Evolutionary conservation across 2,113 vertebrate species (phyloP), one percentile per base, ranked within the genome.

Genomic region (Mustela nigripes): DNA sequence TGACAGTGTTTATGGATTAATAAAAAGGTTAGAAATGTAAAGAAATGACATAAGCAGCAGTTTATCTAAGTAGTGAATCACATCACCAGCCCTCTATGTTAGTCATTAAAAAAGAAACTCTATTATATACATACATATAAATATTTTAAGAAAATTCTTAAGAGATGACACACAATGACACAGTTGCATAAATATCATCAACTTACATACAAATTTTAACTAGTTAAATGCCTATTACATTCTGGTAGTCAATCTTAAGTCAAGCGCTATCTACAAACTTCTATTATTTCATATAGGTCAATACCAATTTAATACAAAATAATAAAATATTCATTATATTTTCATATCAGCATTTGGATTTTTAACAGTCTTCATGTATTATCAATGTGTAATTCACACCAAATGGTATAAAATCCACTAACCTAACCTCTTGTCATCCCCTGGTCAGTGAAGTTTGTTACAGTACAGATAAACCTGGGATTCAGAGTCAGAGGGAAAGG

Each of bases 31-130:
- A 98, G 98, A 95, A 94, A 86, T 1, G 62, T 96, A 98, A 98
- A 98, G 97, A 98, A 98, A 98, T 97, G 76, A 98, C 97, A 98
- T 95, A 98, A 98, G 98, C 97, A 98, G 96, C 98, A 97, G 97
- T 91, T 94, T 78, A 94, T 91, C 97, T 69, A 96, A 97, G 97
- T 98, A 98, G 97, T 63, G 21, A 98, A 98, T 98, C 94, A 98
- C 89, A 98, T 94, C 71, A 97, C 80, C 83, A 89, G 79, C 19
- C 73, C 78, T 93, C 69, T 80, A 92, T 42, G 9, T 97, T 96
- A 97, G 88, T 82, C 65, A 89, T 71, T 96, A 95, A 96, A 95
- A 96, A 96, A 94, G 58, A 95, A 96, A 74, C 85, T 50, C 36
- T 84, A 58, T 85, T 80, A 92, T 89, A 91, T 78, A 89, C 48